A percentile compares a stretch with the other conserved stretches of the same genome.
Conservation (phyloP, 2,888 invertebrate species). For the Lithodes maja region DNA sequence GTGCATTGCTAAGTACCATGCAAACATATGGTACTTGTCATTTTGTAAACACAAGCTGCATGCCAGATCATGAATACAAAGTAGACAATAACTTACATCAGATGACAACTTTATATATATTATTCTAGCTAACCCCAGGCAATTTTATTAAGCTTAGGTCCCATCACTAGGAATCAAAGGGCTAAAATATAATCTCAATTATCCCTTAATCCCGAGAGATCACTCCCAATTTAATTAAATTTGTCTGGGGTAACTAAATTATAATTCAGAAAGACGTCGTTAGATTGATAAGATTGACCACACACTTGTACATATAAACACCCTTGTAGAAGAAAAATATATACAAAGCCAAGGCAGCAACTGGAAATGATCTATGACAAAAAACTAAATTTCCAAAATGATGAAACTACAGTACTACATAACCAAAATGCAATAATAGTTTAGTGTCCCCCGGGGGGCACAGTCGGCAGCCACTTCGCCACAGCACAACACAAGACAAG, state of each 20-base stretch:
- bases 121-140: no score
- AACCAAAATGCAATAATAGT: conserved; percentile 22
- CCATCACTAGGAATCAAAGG: no score
- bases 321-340: conserved; percentile 34
- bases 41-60: background rate
- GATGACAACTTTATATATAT: no score
- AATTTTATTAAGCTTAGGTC: no score
- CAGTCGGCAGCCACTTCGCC: background rate
- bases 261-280: no score
- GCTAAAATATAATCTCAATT: no score
- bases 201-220: no score
- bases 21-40: background rate
- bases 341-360: conserved; percentile 57
- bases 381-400: conserved; percentile 36
- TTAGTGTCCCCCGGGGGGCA: background rate
- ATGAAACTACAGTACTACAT: conserved; percentile 25
- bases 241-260: no score
- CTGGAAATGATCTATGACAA: conserved; percentile 39
- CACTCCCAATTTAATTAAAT: no score
- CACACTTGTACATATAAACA: conserved; percentile 30
- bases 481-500: conserved; percentile 27
- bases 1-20: conserved; percentile 13
- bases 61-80: no score
- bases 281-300: background rate
- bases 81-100: no score